Evolutionary conservation across 2,888 invertebrate genomes (phyloP).

Genomic region (Laspeyria flexula): DNA sequence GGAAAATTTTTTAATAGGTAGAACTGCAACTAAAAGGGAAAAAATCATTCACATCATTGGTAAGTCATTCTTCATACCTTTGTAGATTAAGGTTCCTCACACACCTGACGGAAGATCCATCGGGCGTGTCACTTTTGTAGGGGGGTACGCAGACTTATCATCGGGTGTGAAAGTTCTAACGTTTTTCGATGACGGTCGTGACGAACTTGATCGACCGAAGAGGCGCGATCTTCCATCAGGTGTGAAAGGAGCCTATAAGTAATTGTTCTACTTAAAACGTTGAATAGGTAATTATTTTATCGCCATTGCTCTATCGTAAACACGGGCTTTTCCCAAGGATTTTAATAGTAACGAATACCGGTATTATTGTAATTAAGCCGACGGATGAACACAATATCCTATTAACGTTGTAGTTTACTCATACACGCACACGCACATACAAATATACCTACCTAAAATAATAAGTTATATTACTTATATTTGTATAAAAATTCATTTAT

Average conservation of each 20-base stretch:
- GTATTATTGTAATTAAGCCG: background rate
- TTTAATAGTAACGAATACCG: background rate
- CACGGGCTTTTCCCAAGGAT: background rate
- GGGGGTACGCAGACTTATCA: too few species aligned
- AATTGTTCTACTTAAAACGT: background rate
- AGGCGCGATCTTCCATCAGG: too few species aligned
- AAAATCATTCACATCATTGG: constrained; percentile 99
- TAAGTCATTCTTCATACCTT: constrained; percentile 65
- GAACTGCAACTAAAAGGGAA: constrained; percentile 98
- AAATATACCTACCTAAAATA: too few species aligned
- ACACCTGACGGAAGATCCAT: too few species aligned
- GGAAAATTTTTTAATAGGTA: constrained; percentile 99
- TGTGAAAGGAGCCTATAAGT: too few species aligned
- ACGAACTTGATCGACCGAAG: too few species aligned
- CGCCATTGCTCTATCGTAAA: background rate
- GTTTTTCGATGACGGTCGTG: too few species aligned
- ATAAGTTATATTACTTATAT: too few species aligned
- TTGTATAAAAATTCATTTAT: too few species aligned
- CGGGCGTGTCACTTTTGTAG: too few species aligned
- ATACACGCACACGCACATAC: background rate
- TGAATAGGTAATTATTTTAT: background rate
- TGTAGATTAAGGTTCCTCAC: too few species aligned
- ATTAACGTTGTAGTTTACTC: background rate
- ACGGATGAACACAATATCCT: background rate
- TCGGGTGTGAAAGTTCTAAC: too few species aligned